phyloP scores from a whole-genome alignment of 2,888 invertebrate genomes.

The Dynastes maya region DNA sequence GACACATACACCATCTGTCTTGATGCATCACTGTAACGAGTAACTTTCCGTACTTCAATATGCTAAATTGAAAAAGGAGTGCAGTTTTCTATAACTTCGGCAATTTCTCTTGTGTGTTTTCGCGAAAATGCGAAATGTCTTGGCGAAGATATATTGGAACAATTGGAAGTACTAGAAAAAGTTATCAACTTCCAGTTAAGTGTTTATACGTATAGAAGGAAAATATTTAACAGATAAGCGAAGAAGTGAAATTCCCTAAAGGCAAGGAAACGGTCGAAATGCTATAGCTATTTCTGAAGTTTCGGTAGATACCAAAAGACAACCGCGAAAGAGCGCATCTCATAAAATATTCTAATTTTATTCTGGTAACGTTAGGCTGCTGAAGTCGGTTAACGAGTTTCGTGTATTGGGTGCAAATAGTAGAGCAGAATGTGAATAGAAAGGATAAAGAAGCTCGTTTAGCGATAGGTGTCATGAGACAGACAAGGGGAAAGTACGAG shows the following conservation, averaged over 20 bases:
- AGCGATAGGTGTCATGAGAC: neutral
- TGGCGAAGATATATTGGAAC: too few species aligned
- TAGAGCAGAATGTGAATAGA: constrained; percentile 8
- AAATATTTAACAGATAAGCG: neutral
- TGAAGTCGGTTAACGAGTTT: constrained; percentile 61
- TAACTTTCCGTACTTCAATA: too few species aligned
- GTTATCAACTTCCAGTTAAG: neutral
- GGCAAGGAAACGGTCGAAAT: neutral
- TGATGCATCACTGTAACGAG: too few species aligned
- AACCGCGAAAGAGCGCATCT: neutral
- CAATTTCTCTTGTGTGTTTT: too few species aligned
- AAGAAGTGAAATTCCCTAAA: neutral
- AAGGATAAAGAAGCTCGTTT: neutral
- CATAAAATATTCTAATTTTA: constrained; percentile 48
- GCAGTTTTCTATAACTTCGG: too few species aligned
- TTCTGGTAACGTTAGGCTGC: constrained; percentile 17
- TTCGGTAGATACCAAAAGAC: neutral
- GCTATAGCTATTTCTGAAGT: neutral
- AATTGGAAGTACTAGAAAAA: neutral
- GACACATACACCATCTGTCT: too few species aligned
- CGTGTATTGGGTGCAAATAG: constrained; percentile 65
- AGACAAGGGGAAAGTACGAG: neutral
- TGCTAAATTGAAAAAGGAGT: too few species aligned
- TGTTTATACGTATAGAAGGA: neutral
- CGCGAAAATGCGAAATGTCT: too few species aligned